Conservation (phyloP, 1,140 invertebrate genomes). For the Drosophila funebris region DNA sequence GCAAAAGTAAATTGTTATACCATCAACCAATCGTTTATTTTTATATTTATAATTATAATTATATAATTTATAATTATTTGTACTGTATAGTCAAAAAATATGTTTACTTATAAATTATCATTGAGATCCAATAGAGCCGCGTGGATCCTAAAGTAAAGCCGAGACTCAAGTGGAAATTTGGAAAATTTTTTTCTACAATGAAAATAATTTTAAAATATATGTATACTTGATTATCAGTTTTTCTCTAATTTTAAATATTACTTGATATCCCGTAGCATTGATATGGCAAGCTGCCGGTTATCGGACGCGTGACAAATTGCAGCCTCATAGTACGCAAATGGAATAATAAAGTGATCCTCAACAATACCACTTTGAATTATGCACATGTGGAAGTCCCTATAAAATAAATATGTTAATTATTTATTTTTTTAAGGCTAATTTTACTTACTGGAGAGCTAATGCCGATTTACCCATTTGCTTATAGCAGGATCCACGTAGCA, state of each 20-base stretch:
- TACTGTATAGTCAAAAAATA: neutral
- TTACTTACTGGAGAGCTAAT: slow-evolving; percentile 88
- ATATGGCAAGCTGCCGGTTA: slow-evolving; percentile 88
- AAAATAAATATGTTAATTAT: neutral
- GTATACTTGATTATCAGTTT: too few relatives aligned
- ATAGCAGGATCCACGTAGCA: slow-evolving; percentile 94
- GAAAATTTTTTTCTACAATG: slow-evolving; percentile 92
- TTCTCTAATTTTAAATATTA: slow-evolving; percentile 74
- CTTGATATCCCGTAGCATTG: slow-evolving; percentile 93
- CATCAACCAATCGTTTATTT: too few relatives aligned
- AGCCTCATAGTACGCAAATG: slow-evolving; percentile 94
- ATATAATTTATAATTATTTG: neutral
- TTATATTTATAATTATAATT: too few relatives aligned
- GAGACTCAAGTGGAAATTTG: slow-evolving; percentile 95
- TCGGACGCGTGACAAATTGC: slow-evolving; percentile 90
- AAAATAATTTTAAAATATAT: neutral
- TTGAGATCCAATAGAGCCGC: slow-evolving; percentile 88
- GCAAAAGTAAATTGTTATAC: too few relatives aligned
- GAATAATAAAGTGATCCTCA: slow-evolving; percentile 93
- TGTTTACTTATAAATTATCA: slow-evolving; percentile 39
- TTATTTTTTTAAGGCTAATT: neutral
- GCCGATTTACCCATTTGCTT: slow-evolving; percentile 88
- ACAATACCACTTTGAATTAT: slow-evolving; percentile 91
- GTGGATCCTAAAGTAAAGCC: slow-evolving; percentile 96
- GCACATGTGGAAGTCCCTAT: slow-evolving; percentile 83